These are phyloP conservation scores for Semnornis frantzii DNA, from an alignment of 2,113 vertebrate species.

Conservation along the genomic window DNA sequence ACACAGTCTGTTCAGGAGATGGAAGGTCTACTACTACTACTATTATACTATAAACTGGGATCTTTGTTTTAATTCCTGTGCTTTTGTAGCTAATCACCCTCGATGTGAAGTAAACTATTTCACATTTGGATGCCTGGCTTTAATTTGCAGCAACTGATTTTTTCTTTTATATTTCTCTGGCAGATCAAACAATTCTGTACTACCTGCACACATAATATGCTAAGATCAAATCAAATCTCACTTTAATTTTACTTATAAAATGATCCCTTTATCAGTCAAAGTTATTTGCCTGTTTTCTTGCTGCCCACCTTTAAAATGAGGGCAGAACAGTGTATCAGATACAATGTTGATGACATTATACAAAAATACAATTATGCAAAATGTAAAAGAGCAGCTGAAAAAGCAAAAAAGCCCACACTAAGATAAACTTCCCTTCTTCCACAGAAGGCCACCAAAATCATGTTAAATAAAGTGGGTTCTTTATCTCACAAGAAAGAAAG, in stretches of 20 bases:
- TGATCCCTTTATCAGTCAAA: not conserved
- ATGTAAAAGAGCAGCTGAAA: not conserved
- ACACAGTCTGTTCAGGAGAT: not conserved
- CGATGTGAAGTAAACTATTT: not conserved
- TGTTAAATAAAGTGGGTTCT: not conserved
- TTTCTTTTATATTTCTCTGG: not conserved
- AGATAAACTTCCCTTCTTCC: not conserved
- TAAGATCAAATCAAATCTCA: not conserved
- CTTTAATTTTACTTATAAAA: not conserved
- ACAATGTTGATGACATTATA: not conserved
- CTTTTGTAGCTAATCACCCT: not conserved
- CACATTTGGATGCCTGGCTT: not conserved
- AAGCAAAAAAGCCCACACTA: not conserved
- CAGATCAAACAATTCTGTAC: not conserved
- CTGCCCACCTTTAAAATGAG: not conserved
- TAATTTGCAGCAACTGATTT: not conserved
- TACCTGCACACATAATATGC: not conserved
- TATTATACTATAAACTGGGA: not conserved
- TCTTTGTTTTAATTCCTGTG: not conserved
- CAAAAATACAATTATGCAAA: not conserved
- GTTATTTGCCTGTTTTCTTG: not conserved
- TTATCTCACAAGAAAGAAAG: not conserved
- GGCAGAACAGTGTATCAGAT: not conserved
- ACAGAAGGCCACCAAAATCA: not conserved
- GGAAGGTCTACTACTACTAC: not conserved